Evolutionary conservation across 1,140 invertebrate genomes (phyloP), one percentile per base, ranked within the genome.

Genomic region (Brachionus sp.): DNA sequence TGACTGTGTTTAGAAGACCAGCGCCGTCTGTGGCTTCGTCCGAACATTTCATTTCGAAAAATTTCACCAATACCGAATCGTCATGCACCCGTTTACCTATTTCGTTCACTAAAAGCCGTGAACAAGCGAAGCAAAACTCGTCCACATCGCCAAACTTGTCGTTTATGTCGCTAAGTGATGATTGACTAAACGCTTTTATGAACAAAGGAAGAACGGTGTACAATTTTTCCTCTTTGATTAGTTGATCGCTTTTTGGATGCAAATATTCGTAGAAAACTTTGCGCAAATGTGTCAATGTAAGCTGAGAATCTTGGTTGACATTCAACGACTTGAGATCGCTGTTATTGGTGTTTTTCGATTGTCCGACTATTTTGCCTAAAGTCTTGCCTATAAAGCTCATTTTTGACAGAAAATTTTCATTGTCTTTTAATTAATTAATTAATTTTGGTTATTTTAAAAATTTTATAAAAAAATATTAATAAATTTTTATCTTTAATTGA

Each of bases 181-280:
- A 93, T 85, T 93, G 93, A 82, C 94, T 94, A 91, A 97, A 97
- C 66, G 96, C 94, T 95, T 96, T 98, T 90, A 95, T 97, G 90
- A 99, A 98, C 9, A 98, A 90, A 53, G 97, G 97, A 85, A 99
- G 91, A 95, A 98, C 97, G 89, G 96, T 97, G 89, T 98, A 98
- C 0, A 98, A 91, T 89, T 97, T 96, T 86, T 94, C 93, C 89
- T 98, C 95, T 84, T 93, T 92, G 88, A 97, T 94, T 37, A 86
- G 86, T 46, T 87, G 86, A 6, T 85, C 87, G 85, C 94, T 93
- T 16, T 92, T 90, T 44, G 95, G 93, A 90, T 97, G 94, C 23
- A 93, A 93, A 86, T 95, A 96, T 86, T 98, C 96, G 25, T 93
- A 93, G 89, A 98, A 98, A 9, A 98, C 90, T 89, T 98, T 98